Base-by-base conservation (phyloP, 2,797 vertebrate species). In the Synaphobranchus kaupii region DNA sequence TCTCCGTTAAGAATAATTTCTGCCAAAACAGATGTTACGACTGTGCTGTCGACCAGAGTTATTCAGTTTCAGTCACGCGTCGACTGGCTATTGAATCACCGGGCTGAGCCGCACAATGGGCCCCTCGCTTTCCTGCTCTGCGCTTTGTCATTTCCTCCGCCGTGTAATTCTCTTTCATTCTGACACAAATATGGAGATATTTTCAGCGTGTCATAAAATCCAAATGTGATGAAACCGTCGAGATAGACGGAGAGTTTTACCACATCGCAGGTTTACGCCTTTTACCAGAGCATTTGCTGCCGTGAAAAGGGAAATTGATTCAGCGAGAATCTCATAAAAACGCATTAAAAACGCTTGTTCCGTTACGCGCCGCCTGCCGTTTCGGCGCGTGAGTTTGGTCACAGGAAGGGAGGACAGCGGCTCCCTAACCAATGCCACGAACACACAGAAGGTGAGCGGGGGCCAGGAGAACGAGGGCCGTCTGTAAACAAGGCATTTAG, bases 241-340 rank as follows among this genome's bases (percentile, higher is more conserved):
- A 60, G 83, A 28, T 66, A 39, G 83, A 39, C 25, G 34, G n/a
- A 34, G 8, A 17, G 80, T 22, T 66, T 48, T 48, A 48, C 73
- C 44, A 44, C 44, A 0, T 12, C 20, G 6, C 76, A 9, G 10
- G 76, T 9, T 22, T 48, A 28, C 31, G 25, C 54, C 1, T 10
- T 34, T 63, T 58, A 3, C 10, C 58, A 34, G 9, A 22, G 58
- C 44, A 15, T 86, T 63, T 25, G 39, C 39, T 34, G 12, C 31
- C 44, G 60, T 22, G 34, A 56, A 66, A 81, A 39, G 48, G 85
- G 85, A 86, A 86, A 86, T 63, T 15, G 56, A 84, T 81, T 82
- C n/a, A n/a, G 56, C 2, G 22, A 82, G 39, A 66, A 82, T 34
- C 76, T 81, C 85, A 86, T 86, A 50, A 86, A 82, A 86, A 66